These are phyloP conservation scores for Strigamia crassipes DNA, from an alignment of 2,888 invertebrate species.

Conservation along the genomic window DNA sequence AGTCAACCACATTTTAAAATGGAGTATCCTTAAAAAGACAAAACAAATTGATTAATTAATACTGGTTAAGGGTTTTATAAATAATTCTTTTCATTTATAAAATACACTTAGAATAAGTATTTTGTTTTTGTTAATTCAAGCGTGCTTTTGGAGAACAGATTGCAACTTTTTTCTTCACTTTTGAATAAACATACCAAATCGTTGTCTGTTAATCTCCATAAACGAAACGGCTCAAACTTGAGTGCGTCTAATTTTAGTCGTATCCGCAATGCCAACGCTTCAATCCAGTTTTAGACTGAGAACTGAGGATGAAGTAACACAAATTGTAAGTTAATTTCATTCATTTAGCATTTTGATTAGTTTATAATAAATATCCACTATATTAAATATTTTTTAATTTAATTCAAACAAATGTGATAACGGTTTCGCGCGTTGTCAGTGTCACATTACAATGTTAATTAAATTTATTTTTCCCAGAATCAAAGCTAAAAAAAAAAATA, in stretches of 20 bases:
- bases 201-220: slow-evolving; percentile 10
- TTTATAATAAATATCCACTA: neutral
- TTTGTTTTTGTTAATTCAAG: too few species aligned
- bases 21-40: neutral
- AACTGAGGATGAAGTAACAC: neutral
- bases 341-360: neutral
- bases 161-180: neutral
- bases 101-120: too few species aligned
- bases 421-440: neutral
- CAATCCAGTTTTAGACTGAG: slow-evolving; percentile 10
- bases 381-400: neutral
- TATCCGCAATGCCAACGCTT: neutral
- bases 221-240: neutral
- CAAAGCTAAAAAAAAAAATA: neutral
- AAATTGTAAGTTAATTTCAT: neutral
- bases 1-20: neutral
- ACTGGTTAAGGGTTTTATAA: too few species aligned
- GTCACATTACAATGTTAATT: neutral
- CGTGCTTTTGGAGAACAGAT: neutral
- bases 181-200: neutral
- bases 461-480: neutral
- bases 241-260: neutral
- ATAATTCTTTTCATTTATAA: too few species aligned
- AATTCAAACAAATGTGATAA: neutral
- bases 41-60: neutral